Evolutionary conservation across 2,113 vertebrate genomes (phyloP), one percentile per base, ranked within the genome.

Genomic region (Beaufortia kweichowensis): DNA sequence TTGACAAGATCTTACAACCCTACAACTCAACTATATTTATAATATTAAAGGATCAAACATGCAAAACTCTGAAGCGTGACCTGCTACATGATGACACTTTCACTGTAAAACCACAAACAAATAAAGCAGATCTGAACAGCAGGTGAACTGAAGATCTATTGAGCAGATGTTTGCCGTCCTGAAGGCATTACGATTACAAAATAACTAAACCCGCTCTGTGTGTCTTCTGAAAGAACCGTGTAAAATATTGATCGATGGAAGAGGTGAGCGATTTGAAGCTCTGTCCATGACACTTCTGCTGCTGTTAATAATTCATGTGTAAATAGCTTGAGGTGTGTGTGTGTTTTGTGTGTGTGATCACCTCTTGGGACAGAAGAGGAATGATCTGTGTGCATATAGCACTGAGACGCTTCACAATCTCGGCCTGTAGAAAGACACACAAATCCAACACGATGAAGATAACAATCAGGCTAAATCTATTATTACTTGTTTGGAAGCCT

Each of bases 381-480:
- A 84, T 79, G 69, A 84, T 84, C 82, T 84, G 82, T 68, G 79
- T 68, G 73, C 82, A 84, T 79, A 84, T 81, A 73, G 82, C 79
- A 39, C 79, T 81, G 72, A 84, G 82, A 21, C 82, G 79, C 77
- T 84, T 84, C 53, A 84, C 82, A 69, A 84, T 84, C 76, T 84
- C 82, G 1, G 82, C 82, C 82, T 84, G 77, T 50, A 60, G 55
- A 69, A 50, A 77, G 14, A 72, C 60, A 77, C 21, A 68, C 59
- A 56, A 21, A 48, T 14, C 8, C 26, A n/a, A 19, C 53, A 56
- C 33, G 17, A 46, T 71, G 35, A 59, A 70, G 68, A 41, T 2
- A 63, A 69, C 1, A 10, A 39, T 39, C 35, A 10, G 9, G 8
- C 8, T 39, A 39, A 39, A 39, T 11, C 35, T 39, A 39, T 1